These are phyloP conservation scores for Cartodere bifasciata DNA, from an alignment of 2,888 invertebrate genomes.

Conservation along the genomic window DNA sequence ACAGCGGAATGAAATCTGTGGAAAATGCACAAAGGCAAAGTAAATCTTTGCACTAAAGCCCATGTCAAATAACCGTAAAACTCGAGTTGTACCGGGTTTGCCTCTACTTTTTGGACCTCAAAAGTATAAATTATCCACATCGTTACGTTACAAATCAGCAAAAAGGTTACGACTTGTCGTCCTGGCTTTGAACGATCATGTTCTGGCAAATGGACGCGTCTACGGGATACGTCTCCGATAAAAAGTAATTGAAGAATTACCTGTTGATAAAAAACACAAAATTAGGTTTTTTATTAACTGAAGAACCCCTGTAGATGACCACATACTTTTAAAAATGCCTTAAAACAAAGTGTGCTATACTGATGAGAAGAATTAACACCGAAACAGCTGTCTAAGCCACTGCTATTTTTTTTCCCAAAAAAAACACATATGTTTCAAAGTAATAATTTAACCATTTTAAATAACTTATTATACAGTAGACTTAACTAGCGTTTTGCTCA, in stretches of 20 bases:
- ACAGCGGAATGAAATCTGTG: conserved; percentile 93
- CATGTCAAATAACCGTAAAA: conserved; percentile 90
- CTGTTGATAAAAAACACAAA: conserved; percentile 32
- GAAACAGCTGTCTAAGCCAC: no score
- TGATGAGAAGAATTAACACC: no score
- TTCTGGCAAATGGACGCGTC: conserved; percentile 81
- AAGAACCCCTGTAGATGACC: background rate
- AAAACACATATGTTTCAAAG: no score
- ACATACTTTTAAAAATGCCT: conserved; percentile 1
- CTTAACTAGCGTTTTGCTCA: no score
- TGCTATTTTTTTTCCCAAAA: no score
- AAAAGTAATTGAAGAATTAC: conserved; percentile 88
- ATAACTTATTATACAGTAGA: no score
- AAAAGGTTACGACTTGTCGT: conserved; percentile 87
- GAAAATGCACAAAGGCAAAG: conserved; percentile 89
- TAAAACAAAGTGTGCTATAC: conserved; percentile 1
- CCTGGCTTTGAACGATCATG: conserved; percentile 92
- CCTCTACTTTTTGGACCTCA: conserved; percentile 85
- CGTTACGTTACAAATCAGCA: conserved; percentile 89
- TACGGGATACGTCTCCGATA: conserved; percentile 84
- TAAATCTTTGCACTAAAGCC: conserved; percentile 86
- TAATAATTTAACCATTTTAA: no score
- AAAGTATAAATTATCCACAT: conserved; percentile 96
- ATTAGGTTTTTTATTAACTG: background rate
- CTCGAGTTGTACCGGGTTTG: conserved; percentile 83